Base-by-base conservation (phyloP, 2,888 invertebrate species). In the Hymenopus coronatus region DNA sequence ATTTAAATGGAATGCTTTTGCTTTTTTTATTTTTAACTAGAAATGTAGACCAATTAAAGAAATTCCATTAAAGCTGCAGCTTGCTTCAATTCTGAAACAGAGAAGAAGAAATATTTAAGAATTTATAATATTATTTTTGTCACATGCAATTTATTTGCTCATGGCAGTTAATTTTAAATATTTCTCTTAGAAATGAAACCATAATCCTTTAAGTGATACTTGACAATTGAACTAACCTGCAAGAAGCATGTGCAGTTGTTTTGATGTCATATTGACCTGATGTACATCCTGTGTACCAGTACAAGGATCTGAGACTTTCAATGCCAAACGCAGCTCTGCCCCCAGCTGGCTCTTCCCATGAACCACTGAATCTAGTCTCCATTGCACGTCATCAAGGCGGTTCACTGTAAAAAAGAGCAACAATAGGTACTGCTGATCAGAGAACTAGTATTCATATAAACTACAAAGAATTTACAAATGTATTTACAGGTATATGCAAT, bases 361-460 rank as follows among this genome's bases (percentile, higher is more conserved):
- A 6, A 30, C 28, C 15, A 88, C 88, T n/a, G 85, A 81, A 83
- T 90, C 90, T 25, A 90, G 30, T 0, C 90, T 85, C 90, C 90
- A 90, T 30, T 88, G 87, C 20, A 90, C 90, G 28, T 88, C 89
- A 81, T 90, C 83, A 84, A 90, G 84, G 20, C 88, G 88, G 27
- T 86, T 90, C 85, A 90, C 90, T 84, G 27, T 0, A 88, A 86
- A 28, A 88, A 28, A 81, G 25, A 14, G 0, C 7, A 81, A 54
- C 70, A 27, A 15, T 27, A 20, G 27, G 14, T 25, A 15, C n/a
- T 14, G 7, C 40, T 12, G 40, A 9, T 0, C 1, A n/a, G n/a
- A n/a, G n/a, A n/a, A n/a, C n/a, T n/a, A n/a, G n/a, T n/a, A n/a
- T n/a, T n/a, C n/a, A n/a, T n/a, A n/a, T n/a, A n/a, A n/a, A n/a